Base-by-base conservation (phyloP, 2,888 invertebrate species). In the Heliconius sara region DNA sequence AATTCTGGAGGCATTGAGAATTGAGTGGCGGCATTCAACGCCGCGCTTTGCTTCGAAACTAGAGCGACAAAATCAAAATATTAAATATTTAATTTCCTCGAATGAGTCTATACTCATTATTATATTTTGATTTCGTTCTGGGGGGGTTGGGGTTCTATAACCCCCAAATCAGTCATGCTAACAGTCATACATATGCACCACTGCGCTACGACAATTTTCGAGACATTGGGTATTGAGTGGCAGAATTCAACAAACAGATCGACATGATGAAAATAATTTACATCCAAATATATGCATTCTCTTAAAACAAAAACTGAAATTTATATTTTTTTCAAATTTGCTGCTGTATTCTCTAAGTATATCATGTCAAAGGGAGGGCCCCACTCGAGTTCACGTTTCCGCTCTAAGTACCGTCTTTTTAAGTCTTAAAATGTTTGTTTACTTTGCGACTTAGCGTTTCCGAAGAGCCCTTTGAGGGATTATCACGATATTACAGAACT, bases 341-440 rank as follows among this genome's bases (percentile, higher is more conserved):
- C 27, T 63, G 66, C 77, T 34, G 57, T 76, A 60, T 79, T 34
- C 60, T 74, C 60, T 72, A 74, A 77, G 74, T 76, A 77, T 79
- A 77, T 78, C 71, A 77, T 79, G 79, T 79, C 80, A 72, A 83
- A 83, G 83, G 83, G 83, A 80, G 68, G 80, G 74, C 80, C 81
- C 72, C 71, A 77, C 82, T 82, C 78, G 76, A 84, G 83, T 77
- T 82, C 81, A 77, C 79, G 82, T 81, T 82, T 80, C 75, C 82
- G 80, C 79, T 82, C 78, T 81, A 80, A 83, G 82, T 82, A 79
- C 80, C 78, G 78, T 76, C 74, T 83, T 81, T 83, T 81, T 83
- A 83, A 81, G 67, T 81, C 72, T 77, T 79, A 83, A 83, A 83
- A 84, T 83, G 85, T 84, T 83, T 84, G 84, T 84, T 82, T 82